phyloP scores from a whole-genome alignment of 2,888 invertebrate genomes.

The Caenorhabditis panamensis region DNA sequence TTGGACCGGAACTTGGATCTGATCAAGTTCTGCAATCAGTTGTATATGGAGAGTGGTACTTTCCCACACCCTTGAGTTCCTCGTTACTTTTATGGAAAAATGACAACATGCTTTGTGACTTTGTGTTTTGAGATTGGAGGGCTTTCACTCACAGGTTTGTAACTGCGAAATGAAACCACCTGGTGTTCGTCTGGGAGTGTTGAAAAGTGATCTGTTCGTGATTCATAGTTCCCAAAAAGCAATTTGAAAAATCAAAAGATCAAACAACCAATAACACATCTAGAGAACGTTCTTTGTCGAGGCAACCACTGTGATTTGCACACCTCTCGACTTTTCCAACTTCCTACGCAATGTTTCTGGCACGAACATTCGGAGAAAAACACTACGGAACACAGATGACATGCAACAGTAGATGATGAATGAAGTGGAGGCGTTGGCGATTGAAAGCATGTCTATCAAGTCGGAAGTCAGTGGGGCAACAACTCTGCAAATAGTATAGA shows the following conservation, averaged over 20 bases:
- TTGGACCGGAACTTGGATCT: too few species aligned
- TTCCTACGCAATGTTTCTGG: constrained; percentile 1
- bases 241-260: too few species aligned
- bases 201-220: too few species aligned
- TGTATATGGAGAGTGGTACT: too few species aligned
- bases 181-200: background rate
- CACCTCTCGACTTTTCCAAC: constrained; percentile 3
- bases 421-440: background rate
- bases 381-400: constrained; percentile 20
- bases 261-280: background rate
- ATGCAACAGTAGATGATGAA: constrained; percentile 31
- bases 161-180: too few species aligned
- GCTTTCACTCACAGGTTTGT: too few species aligned
- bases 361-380: constrained; percentile 17
- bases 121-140: too few species aligned
- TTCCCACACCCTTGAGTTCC: too few species aligned
- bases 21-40: too few species aligned
- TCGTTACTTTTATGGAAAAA: too few species aligned
- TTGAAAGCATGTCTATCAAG: background rate
- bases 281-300: background rate
- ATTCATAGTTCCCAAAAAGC: too few species aligned
- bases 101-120: too few species aligned
- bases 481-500: background rate
- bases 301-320: background rate
- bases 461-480: background rate